Base-by-base conservation (phyloP, 2,797 vertebrate species). In the Myripristis jacobus region DNA sequence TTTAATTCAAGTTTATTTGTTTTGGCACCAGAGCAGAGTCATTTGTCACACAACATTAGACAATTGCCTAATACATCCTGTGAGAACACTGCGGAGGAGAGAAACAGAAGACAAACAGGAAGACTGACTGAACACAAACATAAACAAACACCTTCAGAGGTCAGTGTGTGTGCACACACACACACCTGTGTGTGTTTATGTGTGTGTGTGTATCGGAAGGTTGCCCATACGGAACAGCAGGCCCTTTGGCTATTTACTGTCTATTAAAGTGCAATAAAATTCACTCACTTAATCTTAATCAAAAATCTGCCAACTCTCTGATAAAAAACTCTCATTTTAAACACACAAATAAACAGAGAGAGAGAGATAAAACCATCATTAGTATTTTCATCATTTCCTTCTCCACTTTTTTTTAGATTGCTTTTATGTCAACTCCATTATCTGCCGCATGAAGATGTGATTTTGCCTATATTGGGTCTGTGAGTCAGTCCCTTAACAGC, bases 281-380 rank as follows among this genome's bases (percentile, higher is more conserved):
- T 83, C 64, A 68, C 56, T 84, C 19, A 52, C 56, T 85, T 57
- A 74, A 91, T 91, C 89, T 90, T 81, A 92, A 92, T 90, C 78
- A 90, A 88, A 90, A 89, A 92, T 92, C 89, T 84, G 77, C 29
- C 47, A 2, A 34, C 50, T 65, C 50, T 31, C 46, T 43, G 88
- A 91, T 91, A 89, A 81, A 81, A 81, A 81, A 72, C 55, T 73
- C 60, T 70, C 27, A 78, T 84, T 91, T 85, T 50, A 80, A 73
- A 78, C 36, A 73, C 59, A 77, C 36, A 75, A 70, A 69, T 77
- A 76, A 75, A 84, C 47, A 59, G 62, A 16, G 68, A 70, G 44
- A 70, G 44, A 64, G 55, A 61, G 85, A 90, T 84, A 88, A 86
- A 90, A 85, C 65, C 62, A 77, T 79, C 57, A 87, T 86, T 86